Conservation (phyloP, 2,888 invertebrate species). For the Drosophila testacea region DNA sequence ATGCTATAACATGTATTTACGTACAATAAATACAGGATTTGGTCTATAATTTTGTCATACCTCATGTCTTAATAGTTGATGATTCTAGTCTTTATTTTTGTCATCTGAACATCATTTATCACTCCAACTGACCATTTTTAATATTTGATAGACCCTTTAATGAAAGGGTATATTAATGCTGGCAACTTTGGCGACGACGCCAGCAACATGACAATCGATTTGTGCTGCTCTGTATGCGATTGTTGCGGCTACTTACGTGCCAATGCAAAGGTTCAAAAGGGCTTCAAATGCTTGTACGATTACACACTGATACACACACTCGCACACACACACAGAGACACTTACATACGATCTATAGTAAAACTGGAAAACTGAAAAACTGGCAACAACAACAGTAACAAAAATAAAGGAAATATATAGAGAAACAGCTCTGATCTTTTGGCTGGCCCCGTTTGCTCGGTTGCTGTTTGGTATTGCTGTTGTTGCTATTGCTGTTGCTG, state of each 20-base stretch:
- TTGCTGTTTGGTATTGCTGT: constrained; percentile 29
- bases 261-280: constrained; percentile 77
- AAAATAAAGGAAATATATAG: constrained; percentile 26
- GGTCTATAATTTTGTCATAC: no score
- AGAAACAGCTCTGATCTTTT: constrained; percentile 70
- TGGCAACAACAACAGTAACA: constrained; percentile 1
- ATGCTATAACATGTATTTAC: no score
- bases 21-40: no score
- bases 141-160: constrained; percentile 6
- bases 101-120: background rate
- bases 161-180: constrained; percentile 40
- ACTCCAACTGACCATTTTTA: background rate
- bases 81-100: no score
- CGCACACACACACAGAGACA: constrained; percentile 16
- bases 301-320: constrained; percentile 26
- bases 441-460: constrained; percentile 68
- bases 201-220: constrained; percentile 76
- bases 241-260: constrained; percentile 74
- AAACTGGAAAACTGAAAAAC: constrained; percentile 29
- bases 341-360: constrained; percentile 21
- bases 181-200: constrained; percentile 44
- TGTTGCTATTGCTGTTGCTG: constrained; percentile 31
- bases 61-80: no score
- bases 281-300: constrained; percentile 53
- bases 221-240: constrained; percentile 71